Percentiles rank a stretch among this genome's conserved stretches.
These are phyloP conservation scores for Hydraecia micacea DNA, from an alignment of 2,888 invertebrate species.

Conservation along the genomic window DNA sequence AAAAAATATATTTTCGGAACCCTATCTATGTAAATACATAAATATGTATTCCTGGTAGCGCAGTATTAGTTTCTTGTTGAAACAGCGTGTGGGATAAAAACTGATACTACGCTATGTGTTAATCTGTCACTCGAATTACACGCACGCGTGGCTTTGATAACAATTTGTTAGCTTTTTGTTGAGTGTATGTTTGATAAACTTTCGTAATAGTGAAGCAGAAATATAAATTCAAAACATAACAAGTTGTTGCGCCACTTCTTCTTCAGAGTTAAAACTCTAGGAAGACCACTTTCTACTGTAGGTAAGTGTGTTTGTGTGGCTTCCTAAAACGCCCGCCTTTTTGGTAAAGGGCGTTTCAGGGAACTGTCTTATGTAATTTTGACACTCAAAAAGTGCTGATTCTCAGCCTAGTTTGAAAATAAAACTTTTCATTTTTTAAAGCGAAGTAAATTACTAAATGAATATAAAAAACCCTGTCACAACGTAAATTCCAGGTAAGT, in stretches of 20 bases:
- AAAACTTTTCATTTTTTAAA: too few species aligned
- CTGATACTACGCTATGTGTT: slow-evolving; percentile 39
- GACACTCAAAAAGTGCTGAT: too few species aligned
- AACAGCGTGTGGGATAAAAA: slow-evolving; percentile 36
- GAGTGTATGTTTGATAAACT: slow-evolving; percentile 33
- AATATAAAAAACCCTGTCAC: not conserved
- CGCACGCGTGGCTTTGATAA: slow-evolving; percentile 50
- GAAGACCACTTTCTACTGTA: too few species aligned
- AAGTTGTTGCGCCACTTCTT: too few species aligned
- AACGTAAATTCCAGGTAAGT: not conserved
- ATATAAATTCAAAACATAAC: not conserved
- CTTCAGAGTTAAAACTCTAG: too few species aligned
- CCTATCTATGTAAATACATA: not conserved
- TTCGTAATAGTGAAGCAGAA: slow-evolving; percentile 23
- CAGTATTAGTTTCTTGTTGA: slow-evolving; percentile 16
- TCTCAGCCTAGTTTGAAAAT: too few species aligned
- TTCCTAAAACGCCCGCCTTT: too few species aligned
- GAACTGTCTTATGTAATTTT: too few species aligned
- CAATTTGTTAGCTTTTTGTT: slow-evolving; percentile 34
- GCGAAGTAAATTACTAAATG: too few species aligned
- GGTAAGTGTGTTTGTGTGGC: too few species aligned
- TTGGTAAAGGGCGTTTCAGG: too few species aligned
- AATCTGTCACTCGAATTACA: slow-evolving; percentile 53
- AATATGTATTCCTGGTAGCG: slow-evolving; percentile 16
- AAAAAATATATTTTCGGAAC: too few species aligned